These are phyloP conservation scores for Sardinella longiceps DNA, from an alignment of 2,797 vertebrate genomes.

Conservation along the genomic window DNA sequence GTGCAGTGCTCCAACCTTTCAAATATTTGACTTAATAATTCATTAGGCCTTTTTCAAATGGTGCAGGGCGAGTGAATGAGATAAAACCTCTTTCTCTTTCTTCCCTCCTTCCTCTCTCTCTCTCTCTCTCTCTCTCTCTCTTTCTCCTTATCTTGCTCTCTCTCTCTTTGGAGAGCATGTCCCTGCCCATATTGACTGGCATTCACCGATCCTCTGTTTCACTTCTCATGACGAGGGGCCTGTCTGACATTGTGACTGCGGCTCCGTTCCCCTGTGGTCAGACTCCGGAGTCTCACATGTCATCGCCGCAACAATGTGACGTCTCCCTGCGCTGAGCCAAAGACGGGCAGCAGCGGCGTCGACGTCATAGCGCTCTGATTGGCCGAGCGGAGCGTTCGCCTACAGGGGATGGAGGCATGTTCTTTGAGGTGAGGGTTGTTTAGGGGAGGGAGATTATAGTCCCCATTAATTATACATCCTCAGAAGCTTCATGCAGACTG, in stretches of 20 bases:
- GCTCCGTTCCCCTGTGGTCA: too few species aligned
- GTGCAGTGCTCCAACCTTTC: not conserved
- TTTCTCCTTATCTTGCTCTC: not conserved
- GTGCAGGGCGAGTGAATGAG: not conserved
- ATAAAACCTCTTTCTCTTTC: not conserved
- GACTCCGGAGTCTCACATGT: not conserved
- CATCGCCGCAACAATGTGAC: not conserved
- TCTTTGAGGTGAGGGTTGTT: slow-evolving; percentile 26
- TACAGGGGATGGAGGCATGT: not conserved
- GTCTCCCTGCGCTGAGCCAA: not conserved
- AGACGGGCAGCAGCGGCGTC: not conserved
- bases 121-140: not conserved
- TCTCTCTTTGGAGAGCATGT: not conserved
- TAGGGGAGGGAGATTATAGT: slow-evolving; percentile 35
- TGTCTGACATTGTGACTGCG: not conserved
- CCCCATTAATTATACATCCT: slow-evolving; percentile 38
- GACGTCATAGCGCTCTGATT: not conserved
- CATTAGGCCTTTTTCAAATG: slow-evolving; percentile 9
- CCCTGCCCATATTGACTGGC: not conserved
- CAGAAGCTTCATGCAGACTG: slow-evolving; percentile 1
- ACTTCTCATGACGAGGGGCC: not conserved
- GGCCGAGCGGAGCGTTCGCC: not conserved
- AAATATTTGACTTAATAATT: not conserved
- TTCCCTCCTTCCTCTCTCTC: not conserved
- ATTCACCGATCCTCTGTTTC: not conserved